Evolutionary conservation across 2,888 invertebrate species (phyloP), one percentile per base, ranked within the genome.

Genomic region (Chymomyza caudatula): DNA sequence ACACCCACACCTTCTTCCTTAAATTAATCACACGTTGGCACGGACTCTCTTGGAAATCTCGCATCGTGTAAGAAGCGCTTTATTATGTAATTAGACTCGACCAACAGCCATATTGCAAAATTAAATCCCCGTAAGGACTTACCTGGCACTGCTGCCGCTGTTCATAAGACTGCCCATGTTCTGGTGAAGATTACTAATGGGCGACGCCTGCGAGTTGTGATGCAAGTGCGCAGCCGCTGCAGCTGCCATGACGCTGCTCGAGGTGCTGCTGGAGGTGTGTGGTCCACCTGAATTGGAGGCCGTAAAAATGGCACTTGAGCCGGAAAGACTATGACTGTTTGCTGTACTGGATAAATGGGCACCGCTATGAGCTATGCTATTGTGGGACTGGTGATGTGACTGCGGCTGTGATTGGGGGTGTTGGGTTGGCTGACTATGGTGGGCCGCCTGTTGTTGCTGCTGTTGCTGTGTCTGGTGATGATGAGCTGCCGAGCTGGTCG

Each of bases 161-260:
- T 90, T 90, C 90, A 90, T 90, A 25, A 90, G 84, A 56, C 88
- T 89, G 61, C 90, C 90, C 90, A 90, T 90, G 43, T 90, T 90
- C 71, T 90, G 90, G 71, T 90, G 90, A 63, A 90, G 79, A 78
- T 90, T 90, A 72, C 89, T 89, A 80, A 90, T 90, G 76, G 90
- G 88, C 73, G 90, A 89, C 19, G 89, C 81, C 77, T 89, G 88
- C 43, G 90, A 85, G 55, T 85, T 89, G 78, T 88, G 89, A 73
- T 89, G 90, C 65, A 89, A 73, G 69, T 89, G 89, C 20, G 87
- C 87, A 15, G 89, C 85, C 15, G 89, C 87, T 59, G 88, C 88
- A 60, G 88, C 88, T 43, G 88, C 87, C 88, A 88, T 83, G 60
- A 87, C 85, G 81, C 83, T 73, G 78, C 78, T 76, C 37, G 88